These are phyloP conservation scores for Octodon degus DNA, from an alignment of 2,113 vertebrate species.

Conservation along the genomic window DNA sequence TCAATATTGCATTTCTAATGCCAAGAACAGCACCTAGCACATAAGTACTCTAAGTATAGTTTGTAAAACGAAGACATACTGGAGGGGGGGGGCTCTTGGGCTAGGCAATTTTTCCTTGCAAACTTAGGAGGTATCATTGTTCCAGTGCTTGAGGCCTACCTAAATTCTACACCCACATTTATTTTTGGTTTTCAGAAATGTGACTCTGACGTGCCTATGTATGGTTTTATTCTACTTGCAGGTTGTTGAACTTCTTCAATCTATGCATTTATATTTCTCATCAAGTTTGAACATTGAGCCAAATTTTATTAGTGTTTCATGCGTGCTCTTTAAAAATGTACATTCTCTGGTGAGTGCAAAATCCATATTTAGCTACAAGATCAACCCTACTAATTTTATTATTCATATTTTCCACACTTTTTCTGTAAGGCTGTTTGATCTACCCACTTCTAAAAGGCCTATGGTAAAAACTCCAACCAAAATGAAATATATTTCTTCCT, in stretches of 20 bases:
- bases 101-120: neutral
- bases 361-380: slow-evolving; percentile 23
- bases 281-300: slow-evolving; percentile 1
- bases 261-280: slow-evolving; percentile 30
- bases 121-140: neutral
- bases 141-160: neutral
- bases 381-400: slow-evolving; percentile 16
- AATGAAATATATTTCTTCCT: neutral
- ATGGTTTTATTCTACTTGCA: neutral
- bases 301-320: slow-evolving; percentile 39
- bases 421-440: neutral
- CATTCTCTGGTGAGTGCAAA: slow-evolving; percentile 33
- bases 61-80: neutral
- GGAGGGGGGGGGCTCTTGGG: neutral
- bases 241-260: slow-evolving; percentile 14
- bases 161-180: neutral
- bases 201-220: neutral
- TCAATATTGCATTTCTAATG: neutral
- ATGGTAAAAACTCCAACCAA: slow-evolving; percentile 12
- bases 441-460: neutral
- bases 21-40: neutral
- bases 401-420: slow-evolving; percentile 8
- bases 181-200: slow-evolving; percentile 12
- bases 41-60: neutral
- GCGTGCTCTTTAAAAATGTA: slow-evolving; percentile 45